Conservation (phyloP, 1,140 invertebrate genomes). For the Drepana arcuata region DNA sequence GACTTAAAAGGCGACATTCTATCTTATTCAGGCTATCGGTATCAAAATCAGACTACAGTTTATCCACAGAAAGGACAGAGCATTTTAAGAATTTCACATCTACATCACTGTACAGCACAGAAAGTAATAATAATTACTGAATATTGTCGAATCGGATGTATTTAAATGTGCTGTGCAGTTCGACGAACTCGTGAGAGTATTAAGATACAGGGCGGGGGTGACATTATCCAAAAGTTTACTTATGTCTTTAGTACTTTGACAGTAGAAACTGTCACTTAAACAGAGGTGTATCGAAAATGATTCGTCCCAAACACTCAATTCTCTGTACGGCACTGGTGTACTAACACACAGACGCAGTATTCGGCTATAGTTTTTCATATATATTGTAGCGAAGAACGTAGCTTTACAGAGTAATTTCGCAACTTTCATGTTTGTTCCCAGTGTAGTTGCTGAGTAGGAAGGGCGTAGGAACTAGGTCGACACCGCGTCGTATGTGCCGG, state of each 20-base stretch:
- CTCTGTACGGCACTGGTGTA: background rate
- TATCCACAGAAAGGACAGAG: too few relatives aligned
- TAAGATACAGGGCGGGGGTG: too few relatives aligned
- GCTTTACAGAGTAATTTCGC: slow-evolving; percentile 57
- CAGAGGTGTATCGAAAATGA: background rate
- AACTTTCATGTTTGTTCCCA: slow-evolving; percentile 28
- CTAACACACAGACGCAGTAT: background rate
- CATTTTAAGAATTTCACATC: too few relatives aligned
- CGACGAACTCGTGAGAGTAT: too few relatives aligned
- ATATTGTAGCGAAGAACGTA: too few relatives aligned
- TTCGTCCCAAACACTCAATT: background rate
- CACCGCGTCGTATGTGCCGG: slow-evolving; percentile 24
- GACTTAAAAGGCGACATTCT: too few relatives aligned
- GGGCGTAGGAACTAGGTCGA: slow-evolving; percentile 61
- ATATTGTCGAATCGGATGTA: too few relatives aligned
- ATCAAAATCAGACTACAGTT: too few relatives aligned
- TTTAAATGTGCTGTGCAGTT: too few relatives aligned
- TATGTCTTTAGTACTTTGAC: background rate
- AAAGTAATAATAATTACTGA: too few relatives aligned
- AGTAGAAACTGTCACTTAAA: background rate
- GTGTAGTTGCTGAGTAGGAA: slow-evolving; percentile 64
- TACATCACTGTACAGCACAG: too few relatives aligned
- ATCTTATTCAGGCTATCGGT: too few relatives aligned
- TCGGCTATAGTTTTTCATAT: background rate
- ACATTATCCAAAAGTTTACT: background rate